Base-by-base conservation (phyloP, 2,888 invertebrate species). In the Didymodactylos carnosus region DNA sequence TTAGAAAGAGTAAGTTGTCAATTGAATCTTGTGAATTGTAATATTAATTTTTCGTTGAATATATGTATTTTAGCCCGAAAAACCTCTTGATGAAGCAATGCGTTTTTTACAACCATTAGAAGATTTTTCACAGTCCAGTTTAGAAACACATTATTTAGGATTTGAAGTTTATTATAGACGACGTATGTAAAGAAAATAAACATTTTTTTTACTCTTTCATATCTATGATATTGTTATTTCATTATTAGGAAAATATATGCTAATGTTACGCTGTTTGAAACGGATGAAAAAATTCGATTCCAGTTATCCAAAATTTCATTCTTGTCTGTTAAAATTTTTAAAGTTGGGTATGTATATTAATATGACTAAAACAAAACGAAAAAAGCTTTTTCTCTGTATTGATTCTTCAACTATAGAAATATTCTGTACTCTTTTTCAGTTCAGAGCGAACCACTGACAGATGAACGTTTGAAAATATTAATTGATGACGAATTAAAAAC, bases 71-170 rank as follows among this genome's bases (percentile, higher is more conserved):
- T 25, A 73, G 74, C 53, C 71, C 23, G 74, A 71, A 74, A 74
- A 74, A 46, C 53, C 74, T 43, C 35, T 74, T n/a, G 74, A 74
- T 41, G 74, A 74, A 74, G 71, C 71, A 25, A 74, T 71, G 51
- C 71, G 74, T n/a, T 74, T 74, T 62, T 74, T 74, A 39, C 71
- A 74, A 40, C 74, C 74, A 27, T 35, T 74, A 23, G 74, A 74
- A 71, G 74, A 74, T 25, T 74, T 74, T n/a, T 53, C 74, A 2
- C 7, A 71, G 3, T 29, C 40, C n/a, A 41, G 39, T 71, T 25
- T 71, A 2, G 69, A 72, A 16, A 74, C 74, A 14, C 71, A 74
- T 23, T 51, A 39, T 46, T 71, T 74, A 25, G 71, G 51, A 25
- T 74, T 74, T n/a, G 71, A 74, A 53, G 74, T 74, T 23, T 74